Conservation (phyloP, 2,888 invertebrate species). For the Apodemia mormo region DNA sequence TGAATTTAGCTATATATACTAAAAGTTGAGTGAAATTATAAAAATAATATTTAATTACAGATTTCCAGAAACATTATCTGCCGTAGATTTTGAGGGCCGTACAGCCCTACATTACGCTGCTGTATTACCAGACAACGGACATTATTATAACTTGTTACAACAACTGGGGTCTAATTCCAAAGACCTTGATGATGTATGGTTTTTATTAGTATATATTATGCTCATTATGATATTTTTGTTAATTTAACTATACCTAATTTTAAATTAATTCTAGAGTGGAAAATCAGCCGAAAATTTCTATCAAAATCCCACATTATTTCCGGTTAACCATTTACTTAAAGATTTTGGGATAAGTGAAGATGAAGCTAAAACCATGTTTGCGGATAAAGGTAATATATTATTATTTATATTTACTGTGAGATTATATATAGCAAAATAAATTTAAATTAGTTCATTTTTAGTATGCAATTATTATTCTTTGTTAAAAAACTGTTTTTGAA, state of each 20-base stretch:
- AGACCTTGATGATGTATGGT: constrained; percentile 89
- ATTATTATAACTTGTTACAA: constrained; percentile 91
- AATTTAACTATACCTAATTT: too few species aligned
- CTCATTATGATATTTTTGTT: too few species aligned
- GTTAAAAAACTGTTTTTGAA: not conserved
- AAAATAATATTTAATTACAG: constrained; percentile 50
- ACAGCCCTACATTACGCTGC: constrained; percentile 96
- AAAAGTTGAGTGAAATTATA: not conserved
- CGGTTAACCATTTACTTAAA: constrained; percentile 84
- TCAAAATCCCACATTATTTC: constrained; percentile 84
- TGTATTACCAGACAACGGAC: constrained; percentile 91
- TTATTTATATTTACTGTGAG: too few species aligned
- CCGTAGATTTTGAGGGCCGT: constrained; percentile 89
- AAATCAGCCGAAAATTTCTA: constrained; percentile 90
- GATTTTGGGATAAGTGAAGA: constrained; percentile 87
- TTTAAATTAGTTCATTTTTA: too few species aligned
- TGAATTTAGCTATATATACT: not conserved
- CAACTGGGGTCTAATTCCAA: constrained; percentile 93
- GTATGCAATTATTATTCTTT: too few species aligned
- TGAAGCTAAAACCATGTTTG: constrained; percentile 85
- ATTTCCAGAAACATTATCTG: constrained; percentile 93
- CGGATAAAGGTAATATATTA: constrained; percentile 87
- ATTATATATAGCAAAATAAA: too few species aligned
- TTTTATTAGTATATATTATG: not conserved
- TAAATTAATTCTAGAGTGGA: constrained; percentile 82